A percentile compares a stretch with the other conserved stretches of the same genome.
These are phyloP conservation scores for Oreortyx pictus DNA, from an alignment of 2,797 vertebrate genomes.

Conservation along the genomic window DNA sequence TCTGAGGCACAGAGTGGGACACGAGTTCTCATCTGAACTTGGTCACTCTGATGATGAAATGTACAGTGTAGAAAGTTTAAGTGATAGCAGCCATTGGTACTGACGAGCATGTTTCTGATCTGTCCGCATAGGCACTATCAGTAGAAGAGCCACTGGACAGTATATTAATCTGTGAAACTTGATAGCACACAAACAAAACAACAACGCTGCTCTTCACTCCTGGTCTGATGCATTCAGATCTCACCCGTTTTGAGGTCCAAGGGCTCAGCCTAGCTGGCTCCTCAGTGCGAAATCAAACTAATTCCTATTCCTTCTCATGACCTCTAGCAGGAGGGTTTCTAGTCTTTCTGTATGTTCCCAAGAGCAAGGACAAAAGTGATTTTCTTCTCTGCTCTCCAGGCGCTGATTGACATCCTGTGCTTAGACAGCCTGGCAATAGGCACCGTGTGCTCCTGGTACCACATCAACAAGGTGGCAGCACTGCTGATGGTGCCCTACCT, in stretches of 20 bases:
- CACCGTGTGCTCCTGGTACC: constrained; percentile 86
- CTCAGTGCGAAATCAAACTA: background rate
- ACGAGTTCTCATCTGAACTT: background rate
- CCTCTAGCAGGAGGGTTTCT: rapidly evolving
- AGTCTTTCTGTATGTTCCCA: rapidly evolving
- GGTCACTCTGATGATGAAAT: background rate
- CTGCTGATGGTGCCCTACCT: constrained; percentile 89
- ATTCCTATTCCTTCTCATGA: rapidly evolving
- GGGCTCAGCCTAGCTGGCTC: background rate
- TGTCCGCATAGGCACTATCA: background rate
- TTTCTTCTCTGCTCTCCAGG: constrained; percentile 17
- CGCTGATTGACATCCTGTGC: constrained; percentile 42
- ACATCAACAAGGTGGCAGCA: constrained; percentile 84
- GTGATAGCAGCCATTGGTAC: rapidly evolving
- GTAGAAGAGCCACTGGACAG: background rate
- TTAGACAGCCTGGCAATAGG: constrained; percentile 82
- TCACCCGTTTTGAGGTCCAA: rapidly evolving
- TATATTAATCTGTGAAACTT: rapidly evolving
- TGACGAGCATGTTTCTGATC: background rate
- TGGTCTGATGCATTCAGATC: background rate
- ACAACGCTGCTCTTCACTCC: background rate
- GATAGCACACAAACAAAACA: background rate
- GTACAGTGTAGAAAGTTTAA: rapidly evolving
- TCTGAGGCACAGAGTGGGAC: rapidly evolving
- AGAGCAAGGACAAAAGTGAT: rapidly evolving